Conservation (phyloP, 2,888 invertebrate species). For the Eupithecia inturbata region DNA sequence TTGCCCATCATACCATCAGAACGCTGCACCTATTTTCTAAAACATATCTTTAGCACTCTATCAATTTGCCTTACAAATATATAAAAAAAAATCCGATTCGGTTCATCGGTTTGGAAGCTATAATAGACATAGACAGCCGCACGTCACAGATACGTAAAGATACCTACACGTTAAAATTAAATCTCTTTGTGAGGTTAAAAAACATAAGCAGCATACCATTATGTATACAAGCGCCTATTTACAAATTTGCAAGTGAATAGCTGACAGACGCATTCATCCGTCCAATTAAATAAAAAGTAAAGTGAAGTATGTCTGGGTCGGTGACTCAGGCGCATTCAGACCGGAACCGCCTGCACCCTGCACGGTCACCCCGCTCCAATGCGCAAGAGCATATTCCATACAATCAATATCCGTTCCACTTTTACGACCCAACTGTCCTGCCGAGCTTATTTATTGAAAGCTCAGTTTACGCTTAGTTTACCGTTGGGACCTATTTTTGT, state of each 20-base stretch:
- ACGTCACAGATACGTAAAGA: too few species aligned
- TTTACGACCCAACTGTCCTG: conserved; percentile 56
- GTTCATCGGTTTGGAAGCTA: too few species aligned
- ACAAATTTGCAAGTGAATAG: conserved; percentile 16
- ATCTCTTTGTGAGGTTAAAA: neutral
- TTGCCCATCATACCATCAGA: neutral
- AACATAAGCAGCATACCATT: neutral
- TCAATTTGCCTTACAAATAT: too few species aligned
- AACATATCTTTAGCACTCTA: too few species aligned
- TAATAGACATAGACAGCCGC: too few species aligned
- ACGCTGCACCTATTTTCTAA: too few species aligned
- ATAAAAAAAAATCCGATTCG: too few species aligned
- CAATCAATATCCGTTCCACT: conserved; percentile 78
- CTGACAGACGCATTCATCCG: conserved; percentile 28
- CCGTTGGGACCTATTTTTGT: conserved; percentile 10
- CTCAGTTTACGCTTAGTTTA: conserved; percentile 15
- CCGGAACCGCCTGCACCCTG: conserved; percentile 60
- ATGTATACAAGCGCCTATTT: neutral
- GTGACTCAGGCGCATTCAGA: conserved; percentile 60
- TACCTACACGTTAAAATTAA: too few species aligned
- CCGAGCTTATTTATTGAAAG: conserved; percentile 24
- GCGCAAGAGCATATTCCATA: conserved; percentile 62
- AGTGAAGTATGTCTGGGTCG: conserved; percentile 38
- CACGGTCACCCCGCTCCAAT: conserved; percentile 68
- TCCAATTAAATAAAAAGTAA: conserved; percentile 26